phyloP scores from a whole-genome alignment of 2,113 vertebrate genomes.

The Rhinolophus ferrumequinum region DNA sequence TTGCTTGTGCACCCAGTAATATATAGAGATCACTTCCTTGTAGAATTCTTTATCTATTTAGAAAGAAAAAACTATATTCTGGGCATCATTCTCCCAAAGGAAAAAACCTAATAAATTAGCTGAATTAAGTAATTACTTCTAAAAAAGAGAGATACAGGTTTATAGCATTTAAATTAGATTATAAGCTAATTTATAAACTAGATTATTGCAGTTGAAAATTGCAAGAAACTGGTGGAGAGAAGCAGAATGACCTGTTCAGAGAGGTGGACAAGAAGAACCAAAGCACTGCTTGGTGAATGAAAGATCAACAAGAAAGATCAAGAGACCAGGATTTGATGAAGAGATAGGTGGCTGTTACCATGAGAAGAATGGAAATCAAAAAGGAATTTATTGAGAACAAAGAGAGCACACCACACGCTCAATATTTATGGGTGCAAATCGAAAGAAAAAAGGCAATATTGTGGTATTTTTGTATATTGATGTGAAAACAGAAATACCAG shows the following conservation, averaged over 20 bases:
- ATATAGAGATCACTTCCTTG: background rate
- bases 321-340: background rate
- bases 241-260: background rate
- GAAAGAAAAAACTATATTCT: background rate
- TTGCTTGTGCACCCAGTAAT: background rate
- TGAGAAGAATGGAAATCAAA: background rate
- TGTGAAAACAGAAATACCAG: background rate
- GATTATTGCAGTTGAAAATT: background rate
- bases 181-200: too few relatives aligned
- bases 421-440: background rate
- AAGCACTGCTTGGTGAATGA: background rate
- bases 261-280: background rate
- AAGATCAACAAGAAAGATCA: background rate
- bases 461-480: background rate
- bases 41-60: background rate
- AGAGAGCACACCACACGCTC: background rate
- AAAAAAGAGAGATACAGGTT: background rate
- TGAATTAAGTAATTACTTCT: background rate
- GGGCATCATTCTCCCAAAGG: background rate
- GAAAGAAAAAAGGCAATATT: background rate
- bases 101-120: background rate
- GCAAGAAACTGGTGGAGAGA: background rate
- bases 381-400: background rate
- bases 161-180: background rate
- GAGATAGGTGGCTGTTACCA: background rate